Percentiles rank a stretch among this genome's conserved stretches.
These are phyloP conservation scores for Brachionus rubens DNA, from an alignment of 1,140 invertebrate genomes.

Conservation along the genomic window DNA sequence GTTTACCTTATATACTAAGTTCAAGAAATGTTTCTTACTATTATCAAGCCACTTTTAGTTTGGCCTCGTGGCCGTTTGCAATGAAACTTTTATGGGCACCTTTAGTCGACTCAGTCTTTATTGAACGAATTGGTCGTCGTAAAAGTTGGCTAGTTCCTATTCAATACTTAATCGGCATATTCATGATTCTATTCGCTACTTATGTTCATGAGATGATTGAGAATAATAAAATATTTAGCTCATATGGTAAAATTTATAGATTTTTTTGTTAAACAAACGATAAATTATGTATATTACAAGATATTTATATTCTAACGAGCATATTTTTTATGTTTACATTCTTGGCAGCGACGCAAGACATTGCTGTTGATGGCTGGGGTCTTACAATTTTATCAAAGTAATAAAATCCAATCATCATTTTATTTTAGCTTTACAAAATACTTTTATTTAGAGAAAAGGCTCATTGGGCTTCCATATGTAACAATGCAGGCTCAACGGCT, in stretches of 20 bases:
- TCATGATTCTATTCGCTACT: constrained; percentile 51
- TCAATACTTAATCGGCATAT: constrained; percentile 69
- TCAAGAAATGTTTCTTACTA: constrained; percentile 81
- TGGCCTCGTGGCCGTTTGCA: constrained; percentile 92
- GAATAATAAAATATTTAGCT: constrained; percentile 46
- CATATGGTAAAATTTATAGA: not conserved
- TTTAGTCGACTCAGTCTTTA: constrained; percentile 87
- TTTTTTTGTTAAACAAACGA: constrained; percentile 72
- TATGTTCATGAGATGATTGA: constrained; percentile 52
- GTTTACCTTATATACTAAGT: constrained; percentile 90
- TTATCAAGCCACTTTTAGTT: constrained; percentile 90
- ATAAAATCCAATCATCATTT: constrained; percentile 24
- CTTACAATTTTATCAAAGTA: constrained; percentile 92
- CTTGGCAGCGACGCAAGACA: constrained; percentile 96
- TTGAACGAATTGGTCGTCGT: constrained; percentile 75
- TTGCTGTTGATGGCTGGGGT: constrained; percentile 99
- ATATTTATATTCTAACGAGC: constrained; percentile 72
- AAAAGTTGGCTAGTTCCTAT: constrained; percentile 96
- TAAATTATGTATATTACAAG: constrained; percentile 64
- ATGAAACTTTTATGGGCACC: constrained; percentile 97
- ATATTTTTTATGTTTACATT: constrained; percentile 91
- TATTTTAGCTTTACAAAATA: not conserved
- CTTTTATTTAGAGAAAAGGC: constrained; percentile 72
- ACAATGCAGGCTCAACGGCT: constrained; percentile 94
- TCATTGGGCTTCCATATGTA: constrained; percentile 97